Base-by-base conservation (phyloP, 2,113 vertebrate species). In the Theristicus caerulescens region DNA sequence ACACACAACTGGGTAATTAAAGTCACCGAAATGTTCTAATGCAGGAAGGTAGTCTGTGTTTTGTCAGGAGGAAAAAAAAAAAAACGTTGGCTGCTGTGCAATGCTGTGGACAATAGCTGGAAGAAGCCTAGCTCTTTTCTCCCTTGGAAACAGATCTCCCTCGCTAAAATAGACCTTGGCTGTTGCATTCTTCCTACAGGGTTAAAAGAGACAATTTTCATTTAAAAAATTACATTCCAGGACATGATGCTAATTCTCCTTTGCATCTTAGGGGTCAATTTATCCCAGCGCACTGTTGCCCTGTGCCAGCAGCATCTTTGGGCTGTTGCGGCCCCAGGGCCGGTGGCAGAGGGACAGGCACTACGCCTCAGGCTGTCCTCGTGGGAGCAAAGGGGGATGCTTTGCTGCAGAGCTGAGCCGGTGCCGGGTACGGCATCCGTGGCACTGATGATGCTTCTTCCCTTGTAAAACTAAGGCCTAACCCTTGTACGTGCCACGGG, bases 41-140 rank as follows among this genome's bases (percentile, higher is more conserved):
- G 2, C 42, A 84, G 72, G 62, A 95, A 97, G 94, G 89, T 89
- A 79, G 94, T 77, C 96, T 97, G 96, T 1, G 7, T 94, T 96
- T 95, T 0, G 3, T 97, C 96, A 96, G 34, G 18, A 80, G 58
- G 4, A 2, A 2, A 27, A 83, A 77, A 73, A 65, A 84, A 47
- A 34, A 55, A 4, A 5, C 1, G 1, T 25, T 91, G 95, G 88
- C 94, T 78, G 88, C 82, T 86, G 5, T 27, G 80, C 76, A 86
- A 4, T 79, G 51, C 52, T 86, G 38, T 0, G 5, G 91, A 95
- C 86, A 92, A 94, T 94, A 88, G 81, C 66, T 94, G 93, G 93
- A 94, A 94, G 84, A 89, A 92, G 49, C 83, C 12, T 85, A 85
- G 77, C 21, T 86, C 73, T 82, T 61, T 94, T 87, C 84, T 94